These are phyloP conservation scores for Cantharis lateralis DNA, from an alignment of 2,888 invertebrate genomes.

Conservation along the genomic window DNA sequence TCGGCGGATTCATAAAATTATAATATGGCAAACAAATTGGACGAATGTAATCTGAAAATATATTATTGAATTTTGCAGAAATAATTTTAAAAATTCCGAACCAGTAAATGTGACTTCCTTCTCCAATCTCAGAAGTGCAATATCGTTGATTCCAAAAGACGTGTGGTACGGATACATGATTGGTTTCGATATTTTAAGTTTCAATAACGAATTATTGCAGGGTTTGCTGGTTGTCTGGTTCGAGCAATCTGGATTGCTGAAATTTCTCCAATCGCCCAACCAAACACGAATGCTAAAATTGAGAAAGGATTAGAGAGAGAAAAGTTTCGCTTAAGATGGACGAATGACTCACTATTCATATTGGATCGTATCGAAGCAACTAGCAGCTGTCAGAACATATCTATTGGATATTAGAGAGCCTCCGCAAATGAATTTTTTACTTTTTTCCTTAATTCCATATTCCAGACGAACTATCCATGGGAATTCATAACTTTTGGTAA, in stretches of 20 bases:
- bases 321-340: background rate
- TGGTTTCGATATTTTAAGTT: background rate
- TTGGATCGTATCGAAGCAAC: background rate
- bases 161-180: background rate
- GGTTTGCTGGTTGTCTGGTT: background rate
- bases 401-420: background rate
- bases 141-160: background rate
- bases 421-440: background rate
- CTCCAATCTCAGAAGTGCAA: background rate
- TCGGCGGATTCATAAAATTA: background rate
- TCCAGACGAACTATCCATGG: background rate
- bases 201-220: background rate
- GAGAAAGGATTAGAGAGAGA: background rate
- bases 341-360: background rate
- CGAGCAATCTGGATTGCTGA: constrained; percentile 53
- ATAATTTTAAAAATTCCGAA: background rate
- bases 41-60: background rate
- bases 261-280: constrained; percentile 59
- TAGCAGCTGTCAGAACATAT: background rate
- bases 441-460: background rate
- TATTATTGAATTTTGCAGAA: background rate
- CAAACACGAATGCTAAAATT: constrained; percentile 43
- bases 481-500: background rate
- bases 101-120: background rate
- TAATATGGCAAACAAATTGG: background rate